phyloP scores from a whole-genome alignment of 2,113 vertebrate species.

The Phaetusa simplex region DNA sequence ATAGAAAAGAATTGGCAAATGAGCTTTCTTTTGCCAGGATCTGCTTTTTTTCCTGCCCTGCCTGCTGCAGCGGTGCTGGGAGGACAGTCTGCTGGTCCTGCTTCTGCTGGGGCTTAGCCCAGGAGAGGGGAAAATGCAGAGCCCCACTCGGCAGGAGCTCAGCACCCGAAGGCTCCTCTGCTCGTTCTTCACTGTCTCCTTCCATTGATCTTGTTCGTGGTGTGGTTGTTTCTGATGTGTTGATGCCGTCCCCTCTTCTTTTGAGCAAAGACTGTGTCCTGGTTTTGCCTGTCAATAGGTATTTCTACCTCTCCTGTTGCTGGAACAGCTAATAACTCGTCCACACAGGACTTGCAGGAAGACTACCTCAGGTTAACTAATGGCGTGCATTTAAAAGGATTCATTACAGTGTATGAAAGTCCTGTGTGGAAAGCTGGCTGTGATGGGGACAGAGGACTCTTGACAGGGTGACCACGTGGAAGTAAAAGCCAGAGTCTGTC shows the following conservation, averaged over 20 bases:
- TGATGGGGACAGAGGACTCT: not conserved
- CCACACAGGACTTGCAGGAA: not conserved
- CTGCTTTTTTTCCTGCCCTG: not conserved
- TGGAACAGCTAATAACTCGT: not conserved
- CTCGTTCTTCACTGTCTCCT: not conserved
- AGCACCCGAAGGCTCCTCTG: rapidly evolving
- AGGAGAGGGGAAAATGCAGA: not conserved
- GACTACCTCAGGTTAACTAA: not conserved
- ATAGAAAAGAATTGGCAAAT: not conserved
- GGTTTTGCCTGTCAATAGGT: not conserved
- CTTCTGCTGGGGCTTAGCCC: not conserved
- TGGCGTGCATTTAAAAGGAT: not conserved
- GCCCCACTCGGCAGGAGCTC: not conserved
- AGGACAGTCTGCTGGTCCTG: not conserved
- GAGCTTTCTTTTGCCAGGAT: not conserved
- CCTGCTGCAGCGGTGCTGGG: not conserved
- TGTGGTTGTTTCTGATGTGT: not conserved
- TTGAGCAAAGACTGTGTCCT: not conserved
- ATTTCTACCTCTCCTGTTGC: not conserved
- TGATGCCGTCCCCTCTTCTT: not conserved
- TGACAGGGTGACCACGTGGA: not conserved
- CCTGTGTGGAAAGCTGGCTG: not conserved
- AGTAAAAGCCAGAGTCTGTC: not conserved
- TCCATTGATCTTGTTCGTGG: not conserved
- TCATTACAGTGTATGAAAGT: not conserved